Evolutionary conservation across 1,140 invertebrate species (phyloP).

Genomic region (Pteromalus puparum): DNA sequence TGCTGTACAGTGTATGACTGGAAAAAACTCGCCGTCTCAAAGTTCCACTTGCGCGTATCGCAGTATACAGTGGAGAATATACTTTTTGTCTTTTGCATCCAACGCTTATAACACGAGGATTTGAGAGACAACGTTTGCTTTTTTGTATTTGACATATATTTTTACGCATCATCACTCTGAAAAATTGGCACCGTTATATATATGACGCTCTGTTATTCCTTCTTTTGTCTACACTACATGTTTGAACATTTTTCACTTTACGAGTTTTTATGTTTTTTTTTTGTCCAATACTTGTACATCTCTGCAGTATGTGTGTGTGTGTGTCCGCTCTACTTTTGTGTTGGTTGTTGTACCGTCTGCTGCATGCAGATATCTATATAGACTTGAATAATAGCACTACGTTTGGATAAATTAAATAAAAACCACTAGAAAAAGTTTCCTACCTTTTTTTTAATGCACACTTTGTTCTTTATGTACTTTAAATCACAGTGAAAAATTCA

Average conservation of each 20-base stretch:
- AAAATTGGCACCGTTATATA: conserved; percentile 1
- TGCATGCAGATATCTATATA: neutral
- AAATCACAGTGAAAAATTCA: neutral
- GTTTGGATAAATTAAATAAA: neutral
- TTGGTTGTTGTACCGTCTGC: too few species aligned
- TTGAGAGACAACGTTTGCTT: neutral
- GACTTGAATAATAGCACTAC: too few species aligned
- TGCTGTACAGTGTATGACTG: too few species aligned
- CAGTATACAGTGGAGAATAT: too few species aligned
- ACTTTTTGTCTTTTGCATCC: too few species aligned
- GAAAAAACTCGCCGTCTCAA: too few species aligned
- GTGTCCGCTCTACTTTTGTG: neutral
- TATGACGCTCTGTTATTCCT: neutral
- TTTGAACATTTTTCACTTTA: neutral
- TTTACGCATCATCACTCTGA: neutral
- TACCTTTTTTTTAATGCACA: neutral
- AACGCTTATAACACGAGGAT: neutral
- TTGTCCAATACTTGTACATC: neutral
- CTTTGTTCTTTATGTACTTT: neutral
- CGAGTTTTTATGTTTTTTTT: neutral
- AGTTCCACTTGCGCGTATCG: too few species aligned
- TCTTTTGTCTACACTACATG: neutral
- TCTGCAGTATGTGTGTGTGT: neutral
- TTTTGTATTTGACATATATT: neutral
- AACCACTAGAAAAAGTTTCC: conserved; percentile 10